Base-by-base conservation (phyloP, 2,113 vertebrate species). In the Ardeotis arabs region DNA sequence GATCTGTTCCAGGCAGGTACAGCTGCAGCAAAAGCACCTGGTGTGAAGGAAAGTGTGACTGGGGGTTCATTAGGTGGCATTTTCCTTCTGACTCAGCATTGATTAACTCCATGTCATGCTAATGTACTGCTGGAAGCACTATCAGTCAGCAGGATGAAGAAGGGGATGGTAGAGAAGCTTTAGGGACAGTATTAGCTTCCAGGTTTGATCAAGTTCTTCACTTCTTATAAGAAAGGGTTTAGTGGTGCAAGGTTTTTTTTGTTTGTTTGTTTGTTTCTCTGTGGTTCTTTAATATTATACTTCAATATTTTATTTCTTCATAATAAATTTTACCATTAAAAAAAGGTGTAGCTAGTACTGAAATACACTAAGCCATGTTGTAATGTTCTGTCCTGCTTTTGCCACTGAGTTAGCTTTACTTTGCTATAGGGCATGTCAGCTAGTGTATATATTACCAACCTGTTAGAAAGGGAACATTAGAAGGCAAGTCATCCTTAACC, bases 41-140 rank as follows among this genome's bases (percentile, higher is more conserved):
- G 66, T 79, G 56, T 12, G 41, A 81, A 49, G 23, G 9, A 35
- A 90, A 72, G 62, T 56, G 70, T 58, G 58, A 60, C 50, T 1
- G 8, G 72, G 82, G 69, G 73, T 95, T 95, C 92, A 93, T 95
- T 92, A 91, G 73, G 58, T 92, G 84, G 58, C 74, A 87, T 89
- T 95, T 96, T 91, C 58, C 49, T 91, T 86, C 68, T 89, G 76
- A 87, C 90, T 76, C 39, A 72, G 53, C 67, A 33, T 9, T 93
- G 90, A 92, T 92, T 83, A 91, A 31, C 69, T 78, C 53, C 20
- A 6, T 37, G 63, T 60, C 81, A 87, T 89, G 88, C 17, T 84
- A 89, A 87, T 73, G 33, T 66, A 14, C 56, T 91, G 31, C 60
- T 95, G 74, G 49, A 72, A 92, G 35, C 11, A 0, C 21, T 79